Evolutionary conservation across 2,113 vertebrate genomes (phyloP).

Genomic region (Paramisgurnus dabryanus): DNA sequence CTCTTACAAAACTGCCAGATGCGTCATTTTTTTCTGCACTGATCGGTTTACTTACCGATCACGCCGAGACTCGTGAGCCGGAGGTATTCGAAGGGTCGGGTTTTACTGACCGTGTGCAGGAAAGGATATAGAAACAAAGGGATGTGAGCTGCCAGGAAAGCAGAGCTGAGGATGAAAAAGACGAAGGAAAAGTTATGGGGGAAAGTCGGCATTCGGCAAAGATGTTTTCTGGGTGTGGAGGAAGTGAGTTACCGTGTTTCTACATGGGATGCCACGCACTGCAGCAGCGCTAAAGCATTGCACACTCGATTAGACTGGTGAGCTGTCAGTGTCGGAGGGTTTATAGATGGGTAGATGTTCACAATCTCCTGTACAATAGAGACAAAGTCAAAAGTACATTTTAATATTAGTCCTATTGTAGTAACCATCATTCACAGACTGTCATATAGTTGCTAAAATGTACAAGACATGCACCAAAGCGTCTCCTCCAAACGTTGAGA

Average conservation of each 20-base stretch:
- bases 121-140: slow-evolving; percentile 97
- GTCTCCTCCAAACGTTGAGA: no score
- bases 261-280: slow-evolving; percentile 96
- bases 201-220: not conserved
- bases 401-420: no score
- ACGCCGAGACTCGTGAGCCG: slow-evolving; percentile 96
- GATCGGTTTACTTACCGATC: slow-evolving; percentile 81
- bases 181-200: not conserved
- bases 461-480: no score
- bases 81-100: slow-evolving; percentile 94
- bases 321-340: slow-evolving; percentile 94
- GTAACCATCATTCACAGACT: no score
- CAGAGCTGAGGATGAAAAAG: slow-evolving; percentile 77
- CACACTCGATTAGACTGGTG: slow-evolving; percentile 98
- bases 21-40: not conserved
- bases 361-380: slow-evolving; percentile 86
- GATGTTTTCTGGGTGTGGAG: not conserved
- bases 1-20: not conserved
- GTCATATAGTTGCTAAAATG: no score
- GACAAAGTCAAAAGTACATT: no score
- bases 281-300: slow-evolving; percentile 92
- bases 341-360: slow-evolving; percentile 99
- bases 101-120: slow-evolving; percentile 98
- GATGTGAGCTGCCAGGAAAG: slow-evolving; percentile 95
- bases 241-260: slow-evolving; percentile 84